Conservation (phyloP, 2,888 invertebrate species). For the Drosophila tanythrix region DNA sequence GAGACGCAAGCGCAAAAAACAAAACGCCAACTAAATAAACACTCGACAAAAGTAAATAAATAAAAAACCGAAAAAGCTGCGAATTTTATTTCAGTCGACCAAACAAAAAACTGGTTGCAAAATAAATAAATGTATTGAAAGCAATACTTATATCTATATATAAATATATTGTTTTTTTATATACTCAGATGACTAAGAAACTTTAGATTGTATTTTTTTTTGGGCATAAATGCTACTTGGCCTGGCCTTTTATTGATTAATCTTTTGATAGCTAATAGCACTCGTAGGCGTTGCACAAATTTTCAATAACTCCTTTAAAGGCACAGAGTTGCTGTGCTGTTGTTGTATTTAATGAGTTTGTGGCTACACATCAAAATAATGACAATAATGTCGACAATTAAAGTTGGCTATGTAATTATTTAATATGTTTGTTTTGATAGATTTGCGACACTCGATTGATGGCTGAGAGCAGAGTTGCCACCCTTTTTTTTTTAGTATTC, state of each 20-base stretch:
- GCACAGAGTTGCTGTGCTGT: constrained; percentile 17
- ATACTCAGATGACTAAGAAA: not conserved
- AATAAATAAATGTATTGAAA: constrained; percentile 38
- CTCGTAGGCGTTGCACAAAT: constrained; percentile 59
- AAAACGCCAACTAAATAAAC: constrained; percentile 37
- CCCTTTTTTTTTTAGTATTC: not conserved
- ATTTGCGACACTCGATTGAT: constrained; percentile 53
- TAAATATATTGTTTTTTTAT: not conserved
- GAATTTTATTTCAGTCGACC: constrained; percentile 20
- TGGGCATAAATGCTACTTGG: constrained; percentile 26
- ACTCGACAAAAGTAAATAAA: constrained; percentile 34
- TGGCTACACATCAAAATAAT: constrained; percentile 6
- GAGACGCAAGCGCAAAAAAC: constrained; percentile 44
- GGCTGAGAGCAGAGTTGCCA: constrained; percentile 25
- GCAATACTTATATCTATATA: not conserved
- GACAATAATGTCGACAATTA: constrained; percentile 67
- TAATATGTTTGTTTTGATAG: constrained; percentile 56
- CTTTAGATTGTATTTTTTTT: constrained; percentile 6
- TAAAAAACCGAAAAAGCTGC: constrained; percentile 32
- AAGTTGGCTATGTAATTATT: constrained; percentile 63
- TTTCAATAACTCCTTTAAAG: constrained; percentile 44
- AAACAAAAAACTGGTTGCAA: constrained; percentile 31
- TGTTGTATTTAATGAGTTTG: not conserved
- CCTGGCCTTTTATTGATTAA: constrained; percentile 50
- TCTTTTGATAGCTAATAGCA: constrained; percentile 33